Evolutionary conservation across 2,113 vertebrate genomes (phyloP).

Genomic region (Meriones unguiculatus): DNA sequence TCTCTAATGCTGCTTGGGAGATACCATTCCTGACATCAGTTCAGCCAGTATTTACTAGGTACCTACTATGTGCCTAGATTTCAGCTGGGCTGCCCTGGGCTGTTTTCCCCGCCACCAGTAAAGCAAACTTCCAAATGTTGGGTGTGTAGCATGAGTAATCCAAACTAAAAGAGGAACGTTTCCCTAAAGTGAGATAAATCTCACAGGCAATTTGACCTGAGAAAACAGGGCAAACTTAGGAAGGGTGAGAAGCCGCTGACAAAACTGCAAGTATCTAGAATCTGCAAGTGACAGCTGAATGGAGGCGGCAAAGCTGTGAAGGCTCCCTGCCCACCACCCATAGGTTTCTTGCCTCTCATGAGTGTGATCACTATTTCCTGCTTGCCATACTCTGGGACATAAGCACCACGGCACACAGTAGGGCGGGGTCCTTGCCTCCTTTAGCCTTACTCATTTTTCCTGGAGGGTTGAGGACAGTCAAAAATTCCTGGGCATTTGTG

Average conservation of each 20-base stretch:
- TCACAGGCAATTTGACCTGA: neutral
- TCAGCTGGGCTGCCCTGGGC: neutral
- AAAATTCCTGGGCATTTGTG: neutral
- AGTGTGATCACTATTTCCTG: neutral
- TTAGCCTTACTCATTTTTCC: neutral
- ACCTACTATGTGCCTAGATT: neutral
- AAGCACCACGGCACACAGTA: neutral
- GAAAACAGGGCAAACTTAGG: neutral
- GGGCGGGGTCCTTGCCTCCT: neutral
- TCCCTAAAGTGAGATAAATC: neutral
- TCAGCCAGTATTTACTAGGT: neutral
- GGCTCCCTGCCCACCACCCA: neutral
- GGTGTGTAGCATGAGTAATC: neutral
- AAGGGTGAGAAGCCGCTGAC: neutral
- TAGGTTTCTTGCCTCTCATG: neutral
- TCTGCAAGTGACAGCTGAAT: neutral
- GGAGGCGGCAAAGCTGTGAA: neutral
- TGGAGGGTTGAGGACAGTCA: neutral
- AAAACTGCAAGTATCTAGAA: neutral
- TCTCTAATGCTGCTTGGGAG: slow-evolving; percentile 24
- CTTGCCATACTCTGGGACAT: neutral
- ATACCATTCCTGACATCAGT: neutral
- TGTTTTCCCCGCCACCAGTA: neutral
- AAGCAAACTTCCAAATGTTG: neutral
- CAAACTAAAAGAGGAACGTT: neutral